Evolutionary conservation across 2,888 invertebrate species (phyloP).

Genomic region (Oligia strigilis): DNA sequence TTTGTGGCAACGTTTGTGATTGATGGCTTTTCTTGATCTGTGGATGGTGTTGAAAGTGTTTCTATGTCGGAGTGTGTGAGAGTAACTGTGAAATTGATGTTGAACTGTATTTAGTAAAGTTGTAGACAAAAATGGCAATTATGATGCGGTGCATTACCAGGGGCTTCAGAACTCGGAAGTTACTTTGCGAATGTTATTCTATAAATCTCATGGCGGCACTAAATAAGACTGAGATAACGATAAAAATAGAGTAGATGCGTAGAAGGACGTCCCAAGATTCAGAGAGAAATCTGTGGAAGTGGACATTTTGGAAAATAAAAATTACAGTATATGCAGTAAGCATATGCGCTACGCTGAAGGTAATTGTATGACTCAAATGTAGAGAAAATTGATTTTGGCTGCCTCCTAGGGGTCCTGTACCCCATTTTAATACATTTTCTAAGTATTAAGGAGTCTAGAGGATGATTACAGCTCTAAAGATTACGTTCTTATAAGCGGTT

Average conservation of each 20-base stretch:
- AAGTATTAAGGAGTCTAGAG: not conserved
- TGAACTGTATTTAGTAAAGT: not conserved
- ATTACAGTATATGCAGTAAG: not conserved
- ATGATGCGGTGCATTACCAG: not conserved
- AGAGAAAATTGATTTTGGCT: not conserved
- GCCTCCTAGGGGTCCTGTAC: not conserved
- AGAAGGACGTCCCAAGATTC: not conserved
- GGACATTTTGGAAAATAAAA: not conserved
- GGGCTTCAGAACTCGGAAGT: not conserved
- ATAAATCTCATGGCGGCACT: too few species aligned
- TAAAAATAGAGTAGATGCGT: not conserved
- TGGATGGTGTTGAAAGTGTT: constrained; percentile 9
- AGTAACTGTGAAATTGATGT: not conserved
- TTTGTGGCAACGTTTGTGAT: constrained; percentile 45
- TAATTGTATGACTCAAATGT: not conserved
- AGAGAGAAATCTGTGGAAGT: not conserved
- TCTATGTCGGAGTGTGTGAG: constrained; percentile 1
- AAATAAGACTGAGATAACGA: not conserved
- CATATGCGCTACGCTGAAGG: not conserved
- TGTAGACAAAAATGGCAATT: not conserved
- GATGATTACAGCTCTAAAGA: constrained; percentile 3
- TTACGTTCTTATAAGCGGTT: constrained; percentile 3
- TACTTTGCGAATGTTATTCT: not conserved
- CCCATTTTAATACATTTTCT: not conserved
- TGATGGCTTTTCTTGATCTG: constrained; percentile 26